Evolutionary conservation across 2,888 invertebrate genomes (phyloP).

Genomic region (Pterobdella sp.): DNA sequence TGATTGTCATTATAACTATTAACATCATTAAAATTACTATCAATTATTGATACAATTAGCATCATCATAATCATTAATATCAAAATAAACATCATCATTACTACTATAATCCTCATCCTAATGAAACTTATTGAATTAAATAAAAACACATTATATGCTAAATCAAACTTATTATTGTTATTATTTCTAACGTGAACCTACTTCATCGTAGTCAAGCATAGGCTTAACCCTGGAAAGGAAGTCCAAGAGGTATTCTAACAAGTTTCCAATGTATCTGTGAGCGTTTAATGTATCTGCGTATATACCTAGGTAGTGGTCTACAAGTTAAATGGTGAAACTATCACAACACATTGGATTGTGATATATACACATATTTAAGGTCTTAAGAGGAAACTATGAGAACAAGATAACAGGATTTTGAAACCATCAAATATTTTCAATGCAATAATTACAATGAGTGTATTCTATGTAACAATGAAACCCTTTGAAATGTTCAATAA

Average conservation of each 20-base stretch:
- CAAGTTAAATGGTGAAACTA: too few species aligned
- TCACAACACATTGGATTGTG: too few species aligned
- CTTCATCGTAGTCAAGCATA: slow-evolving; percentile 64
- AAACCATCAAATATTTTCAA: too few species aligned
- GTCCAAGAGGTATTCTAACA: slow-evolving; percentile 76
- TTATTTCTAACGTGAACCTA: slow-evolving; percentile 35
- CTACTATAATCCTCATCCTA: slow-evolving; percentile 23
- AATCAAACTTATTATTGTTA: background rate
- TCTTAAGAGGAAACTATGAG: too few species aligned
- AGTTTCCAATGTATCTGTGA: slow-evolving; percentile 64
- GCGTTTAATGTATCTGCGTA: background rate
- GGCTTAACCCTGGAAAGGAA: slow-evolving; percentile 78
- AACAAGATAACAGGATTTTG: too few species aligned
- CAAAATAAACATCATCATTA: slow-evolving; percentile 29
- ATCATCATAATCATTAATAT: background rate
- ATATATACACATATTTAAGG: too few species aligned
- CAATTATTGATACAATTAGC: background rate
- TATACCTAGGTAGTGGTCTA: too few species aligned
- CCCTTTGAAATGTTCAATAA: too few species aligned
- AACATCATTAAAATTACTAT: background rate
- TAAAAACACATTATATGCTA: background rate
- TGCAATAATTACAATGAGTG: too few species aligned
- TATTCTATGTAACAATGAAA: too few species aligned
- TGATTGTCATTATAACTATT: background rate
- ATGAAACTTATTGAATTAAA: background rate